A percentile compares a stretch with the other conserved stretches of the same genome.
Conservation (phyloP, 2,797 vertebrate genomes). For the Lophotriccus pileatus region DNA sequence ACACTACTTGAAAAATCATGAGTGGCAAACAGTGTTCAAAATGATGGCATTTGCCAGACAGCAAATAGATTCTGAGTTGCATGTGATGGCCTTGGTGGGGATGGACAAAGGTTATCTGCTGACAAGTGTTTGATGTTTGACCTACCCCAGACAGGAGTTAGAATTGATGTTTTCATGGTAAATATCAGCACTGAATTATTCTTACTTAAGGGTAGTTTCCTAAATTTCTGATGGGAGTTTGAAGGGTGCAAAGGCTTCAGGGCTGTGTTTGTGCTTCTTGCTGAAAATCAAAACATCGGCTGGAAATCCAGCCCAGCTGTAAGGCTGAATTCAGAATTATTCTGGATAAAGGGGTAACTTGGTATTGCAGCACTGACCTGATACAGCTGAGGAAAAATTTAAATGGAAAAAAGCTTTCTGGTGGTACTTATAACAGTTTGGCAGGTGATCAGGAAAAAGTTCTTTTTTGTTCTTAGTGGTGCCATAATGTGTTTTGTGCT, state of each 20-base stretch:
- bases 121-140: not conserved
- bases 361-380: not conserved
- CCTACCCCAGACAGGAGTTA: not conserved
- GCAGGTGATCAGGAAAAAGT: not conserved
- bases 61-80: not conserved
- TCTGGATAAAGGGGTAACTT: not conserved
- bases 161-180: not conserved
- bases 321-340: not conserved
- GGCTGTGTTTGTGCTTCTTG: not conserved
- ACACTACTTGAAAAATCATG: not conserved
- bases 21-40: not conserved
- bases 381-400: not conserved
- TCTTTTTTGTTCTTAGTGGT: not conserved
- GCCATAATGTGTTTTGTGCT: not conserved
- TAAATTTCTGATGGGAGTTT: not conserved
- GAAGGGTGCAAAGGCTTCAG: not conserved
- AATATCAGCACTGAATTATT: not conserved
- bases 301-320: not conserved
- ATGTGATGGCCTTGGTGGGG: not conserved
- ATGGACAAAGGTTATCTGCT: not conserved
- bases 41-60: not conserved
- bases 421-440: not conserved
- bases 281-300: not conserved
- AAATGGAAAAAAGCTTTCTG: not conserved
- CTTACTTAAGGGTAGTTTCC: not conserved